Base-by-base conservation (phyloP, 2,797 vertebrate species). In the Karalla daura region DNA sequence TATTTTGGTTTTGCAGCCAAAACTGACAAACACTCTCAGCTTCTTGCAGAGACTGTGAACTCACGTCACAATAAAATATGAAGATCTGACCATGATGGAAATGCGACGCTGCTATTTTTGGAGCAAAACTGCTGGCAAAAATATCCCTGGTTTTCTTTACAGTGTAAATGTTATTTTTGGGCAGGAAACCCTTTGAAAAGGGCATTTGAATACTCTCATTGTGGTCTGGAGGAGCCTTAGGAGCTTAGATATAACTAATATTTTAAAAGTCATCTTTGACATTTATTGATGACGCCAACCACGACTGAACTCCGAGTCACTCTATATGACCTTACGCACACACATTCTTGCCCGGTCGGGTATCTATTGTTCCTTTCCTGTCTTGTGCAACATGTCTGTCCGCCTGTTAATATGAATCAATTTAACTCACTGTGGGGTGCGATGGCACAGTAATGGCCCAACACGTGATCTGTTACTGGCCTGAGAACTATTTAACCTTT, bases 141-240 rank as follows among this genome's bases (percentile, higher is more conserved):
- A 14, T 17, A n/a, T 45, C 39, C 49, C 7, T 39, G 11, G 21
- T 32, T 8, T 60, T 53, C 3, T 72, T 10, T 28, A 37, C 20
- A 50, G 24, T 36, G 14, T 14, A 72, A 75, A 70, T 49, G 21
- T 65, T 50, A 5, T 70, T 67, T 4, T 63, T 47, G 21, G n/a
- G 11, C 30, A 25, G 17, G 28, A 63, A 69, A 67, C 20, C 44
- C 15, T 55, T 43, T 46, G 35, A 53, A 52, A n/a, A 36, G 35
- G 49, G 12, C 40, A 32, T 65, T 54, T 51, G 1, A 15, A 52
- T 25, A n/a, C 2, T 32, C 20, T 14, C 17, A 20, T 40, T 36
- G 45, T 32, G 53, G 27, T 44, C 32, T 36, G 25, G 50, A 40
- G 25, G 27, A 41, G 43, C 30, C 17, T 53, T 32, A 47, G 5